Percentiles rank a stretch among this genome's conserved stretches.
Conservation (phyloP, 2,888 invertebrate species). For the Volucella zonaria region DNA sequence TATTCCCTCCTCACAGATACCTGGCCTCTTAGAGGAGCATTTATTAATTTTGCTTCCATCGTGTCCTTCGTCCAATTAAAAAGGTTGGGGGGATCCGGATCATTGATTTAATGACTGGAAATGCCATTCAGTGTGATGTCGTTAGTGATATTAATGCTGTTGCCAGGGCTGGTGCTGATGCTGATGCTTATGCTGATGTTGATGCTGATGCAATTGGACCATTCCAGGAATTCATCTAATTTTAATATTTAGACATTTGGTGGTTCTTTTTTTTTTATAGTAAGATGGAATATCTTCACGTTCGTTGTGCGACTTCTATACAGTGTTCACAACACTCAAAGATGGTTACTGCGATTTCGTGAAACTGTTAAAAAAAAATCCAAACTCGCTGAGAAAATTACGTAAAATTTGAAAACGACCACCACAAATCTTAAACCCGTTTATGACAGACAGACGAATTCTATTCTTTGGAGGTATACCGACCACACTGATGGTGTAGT, state of each 20-base stretch:
- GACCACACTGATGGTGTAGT: neutral
- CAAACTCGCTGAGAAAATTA: conserved; percentile 59
- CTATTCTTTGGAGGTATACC: conserved; percentile 43
- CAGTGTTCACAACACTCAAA: neutral
- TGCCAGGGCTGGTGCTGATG: neutral
- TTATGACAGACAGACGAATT: conserved; percentile 34
- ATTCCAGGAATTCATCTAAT: conserved; percentile 58
- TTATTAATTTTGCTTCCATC: conserved; percentile 46
- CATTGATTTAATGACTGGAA: conserved; percentile 29
- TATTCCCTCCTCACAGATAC: neutral
- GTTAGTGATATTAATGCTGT: too few species aligned
- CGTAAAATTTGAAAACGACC: conserved; percentile 67
- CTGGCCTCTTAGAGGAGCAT: conserved; percentile 15
- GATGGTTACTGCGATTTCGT: conserved; percentile 55
- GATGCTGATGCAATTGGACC: conserved; percentile 50
- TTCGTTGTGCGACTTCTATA: conserved; percentile 2
- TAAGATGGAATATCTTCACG: conserved; percentile 34
- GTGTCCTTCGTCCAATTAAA: conserved; percentile 62
- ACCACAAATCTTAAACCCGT: conserved; percentile 65
- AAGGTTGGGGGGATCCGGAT: conserved; percentile 7
- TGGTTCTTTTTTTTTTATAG: conserved; percentile 1
- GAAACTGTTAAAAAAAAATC: conserved; percentile 54
- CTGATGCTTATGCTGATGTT: conserved; percentile 33
- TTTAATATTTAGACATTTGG: conserved; percentile 62
- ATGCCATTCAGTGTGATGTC: conserved; percentile 33